These are phyloP conservation scores for Microhierax caerulescens DNA, from an alignment of 2,797 vertebrate species.

Conservation along the genomic window DNA sequence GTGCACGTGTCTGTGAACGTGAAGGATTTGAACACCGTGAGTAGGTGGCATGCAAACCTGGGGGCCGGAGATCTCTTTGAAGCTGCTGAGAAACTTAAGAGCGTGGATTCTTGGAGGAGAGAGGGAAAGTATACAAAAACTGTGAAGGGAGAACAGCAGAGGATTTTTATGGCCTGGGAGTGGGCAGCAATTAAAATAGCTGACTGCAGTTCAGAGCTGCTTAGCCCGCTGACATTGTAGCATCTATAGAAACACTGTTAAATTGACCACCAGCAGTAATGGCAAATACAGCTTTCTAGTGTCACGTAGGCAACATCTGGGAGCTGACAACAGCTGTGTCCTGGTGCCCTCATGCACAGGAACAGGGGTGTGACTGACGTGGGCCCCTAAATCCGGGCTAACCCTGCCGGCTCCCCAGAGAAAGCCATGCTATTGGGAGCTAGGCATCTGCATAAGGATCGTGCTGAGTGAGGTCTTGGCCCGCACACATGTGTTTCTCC, in stretches of 20 bases:
- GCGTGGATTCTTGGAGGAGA: not conserved
- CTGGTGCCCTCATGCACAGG: not conserved
- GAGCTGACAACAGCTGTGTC: not conserved
- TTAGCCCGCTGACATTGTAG: not conserved
- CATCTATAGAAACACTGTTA: not conserved
- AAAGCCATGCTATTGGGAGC: not conserved
- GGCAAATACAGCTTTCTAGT: not conserved
- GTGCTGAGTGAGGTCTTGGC: accelerated
- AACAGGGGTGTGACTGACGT: not conserved
- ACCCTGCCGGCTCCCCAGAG: not conserved
- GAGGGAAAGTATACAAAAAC: not conserved
- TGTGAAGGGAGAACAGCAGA: not conserved
- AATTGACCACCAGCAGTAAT: not conserved
- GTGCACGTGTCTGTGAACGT: accelerated
- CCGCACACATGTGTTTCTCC: not conserved
- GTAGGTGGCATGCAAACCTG: not conserved
- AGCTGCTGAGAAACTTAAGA: not conserved
- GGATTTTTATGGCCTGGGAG: not conserved
- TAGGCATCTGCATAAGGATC: not conserved
- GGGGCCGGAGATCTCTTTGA: not conserved
- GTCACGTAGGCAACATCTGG: not conserved
- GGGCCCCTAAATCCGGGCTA: not conserved
- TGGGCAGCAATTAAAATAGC: not conserved
- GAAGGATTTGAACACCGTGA: not conserved
- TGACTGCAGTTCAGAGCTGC: not conserved